A percentile compares a stretch with the other conserved stretches of the same genome.
Conservation (phyloP, 2,113 vertebrate genomes). For the Triplophysa siluroides region DNA sequence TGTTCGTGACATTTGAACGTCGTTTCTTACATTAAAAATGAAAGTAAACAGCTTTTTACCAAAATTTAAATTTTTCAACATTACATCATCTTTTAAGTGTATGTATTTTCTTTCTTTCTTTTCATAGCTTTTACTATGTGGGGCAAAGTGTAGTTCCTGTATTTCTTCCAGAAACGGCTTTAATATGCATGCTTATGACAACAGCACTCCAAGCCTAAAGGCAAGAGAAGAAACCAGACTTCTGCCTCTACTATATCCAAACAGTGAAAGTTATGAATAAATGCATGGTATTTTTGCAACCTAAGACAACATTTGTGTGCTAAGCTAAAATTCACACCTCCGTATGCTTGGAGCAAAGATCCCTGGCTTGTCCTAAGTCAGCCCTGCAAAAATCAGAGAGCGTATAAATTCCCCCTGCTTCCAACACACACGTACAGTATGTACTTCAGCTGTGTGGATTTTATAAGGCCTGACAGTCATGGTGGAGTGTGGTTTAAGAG, state of each 20-base stretch:
- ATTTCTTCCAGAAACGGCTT: neutral
- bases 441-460: slow-evolving; percentile 47
- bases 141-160: too few species aligned
- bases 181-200: neutral
- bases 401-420: slow-evolving; percentile 24
- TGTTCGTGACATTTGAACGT: too few species aligned
- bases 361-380: slow-evolving; percentile 59
- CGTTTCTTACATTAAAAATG: too few species aligned
- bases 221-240: neutral
- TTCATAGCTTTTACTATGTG: neutral
- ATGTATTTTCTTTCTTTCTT: too few species aligned
- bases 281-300: slow-evolving; percentile 45
- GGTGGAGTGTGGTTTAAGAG: neutral
- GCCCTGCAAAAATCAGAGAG: neutral
- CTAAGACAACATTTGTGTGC: slow-evolving; percentile 33
- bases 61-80: neutral
- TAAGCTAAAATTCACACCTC: slow-evolving; percentile 57
- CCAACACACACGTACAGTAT: slow-evolving; percentile 33
- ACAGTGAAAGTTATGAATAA: slow-evolving; percentile 58
- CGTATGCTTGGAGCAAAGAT: slow-evolving; percentile 54
- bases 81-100: neutral
- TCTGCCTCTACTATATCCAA: slow-evolving; percentile 16
- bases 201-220: neutral
- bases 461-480: slow-evolving; percentile 64
- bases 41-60: too few species aligned